These are phyloP conservation scores for Acridotheres tristis DNA, from an alignment of 2,797 vertebrate species.

Conservation along the genomic window DNA sequence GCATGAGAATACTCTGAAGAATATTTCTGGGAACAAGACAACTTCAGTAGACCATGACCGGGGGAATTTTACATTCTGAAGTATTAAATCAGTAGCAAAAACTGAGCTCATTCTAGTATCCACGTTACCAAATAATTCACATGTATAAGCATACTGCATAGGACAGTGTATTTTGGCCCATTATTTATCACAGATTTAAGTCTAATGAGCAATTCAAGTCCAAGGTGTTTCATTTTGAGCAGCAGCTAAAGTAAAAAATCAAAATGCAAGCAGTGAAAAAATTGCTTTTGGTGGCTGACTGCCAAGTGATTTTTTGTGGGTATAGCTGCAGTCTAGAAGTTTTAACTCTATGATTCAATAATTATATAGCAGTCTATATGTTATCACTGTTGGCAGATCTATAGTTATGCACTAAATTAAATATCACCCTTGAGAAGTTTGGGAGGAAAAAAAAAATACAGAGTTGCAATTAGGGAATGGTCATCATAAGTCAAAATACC, in stretches of 20 bases:
- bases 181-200: constrained; percentile 53
- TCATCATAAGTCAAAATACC: not conserved
- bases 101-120: not conserved
- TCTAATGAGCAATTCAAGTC: constrained; percentile 70
- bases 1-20: not conserved
- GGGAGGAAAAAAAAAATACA: constrained; percentile 21
- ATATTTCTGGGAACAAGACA: not conserved
- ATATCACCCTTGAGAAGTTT: not conserved
- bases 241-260: constrained; percentile 62
- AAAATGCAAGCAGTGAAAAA: constrained; percentile 45
- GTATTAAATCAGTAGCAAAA: not conserved
- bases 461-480: not conserved
- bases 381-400: constrained; percentile 35
- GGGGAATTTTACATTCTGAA: not conserved
- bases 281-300: constrained; percentile 40
- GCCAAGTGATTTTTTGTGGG: constrained; percentile 55
- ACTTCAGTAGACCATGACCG: not conserved
- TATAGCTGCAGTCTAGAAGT: constrained; percentile 48
- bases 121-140: constrained; percentile 7
- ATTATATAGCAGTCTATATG: constrained; percentile 5
- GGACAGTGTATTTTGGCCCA: constrained; percentile 45
- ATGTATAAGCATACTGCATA: constrained; percentile 37
- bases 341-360: constrained; percentile 44
- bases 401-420: constrained; percentile 34
- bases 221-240: constrained; percentile 51